Evolutionary conservation across 2,113 vertebrate species (phyloP).

Genomic region (Shinisaurus crocodilurus): DNA sequence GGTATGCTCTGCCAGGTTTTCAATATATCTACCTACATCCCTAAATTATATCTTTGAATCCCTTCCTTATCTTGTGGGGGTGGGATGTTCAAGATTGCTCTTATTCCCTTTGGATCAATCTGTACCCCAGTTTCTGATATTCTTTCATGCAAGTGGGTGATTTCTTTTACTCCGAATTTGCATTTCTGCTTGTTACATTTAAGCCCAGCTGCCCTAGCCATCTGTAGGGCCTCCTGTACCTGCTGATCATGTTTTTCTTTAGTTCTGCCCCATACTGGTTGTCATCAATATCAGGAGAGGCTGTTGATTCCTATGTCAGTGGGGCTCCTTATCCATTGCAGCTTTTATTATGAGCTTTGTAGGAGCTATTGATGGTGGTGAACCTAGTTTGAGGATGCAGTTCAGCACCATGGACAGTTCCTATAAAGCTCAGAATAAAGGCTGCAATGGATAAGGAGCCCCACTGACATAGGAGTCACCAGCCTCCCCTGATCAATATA

Average conservation of each 20-base stretch:
- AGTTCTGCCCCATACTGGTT: neutral
- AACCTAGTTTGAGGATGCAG: too few species aligned
- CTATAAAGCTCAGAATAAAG: too few species aligned
- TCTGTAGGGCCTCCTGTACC: neutral
- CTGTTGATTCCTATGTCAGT: too few species aligned
- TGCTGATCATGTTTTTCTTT: neutral
- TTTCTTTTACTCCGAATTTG: neutral
- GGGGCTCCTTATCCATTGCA: too few species aligned
- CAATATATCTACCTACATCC: neutral
- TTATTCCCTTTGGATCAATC: neutral
- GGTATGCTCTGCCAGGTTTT: neutral
- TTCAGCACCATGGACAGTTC: too few species aligned
- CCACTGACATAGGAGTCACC: too few species aligned
- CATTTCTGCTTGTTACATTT: neutral
- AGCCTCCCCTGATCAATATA: neutral
- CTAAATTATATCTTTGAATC: neutral
- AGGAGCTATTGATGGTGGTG: too few species aligned
- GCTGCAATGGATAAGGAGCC: too few species aligned
- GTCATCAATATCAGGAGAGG: too few species aligned
- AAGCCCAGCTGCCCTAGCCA: neutral
- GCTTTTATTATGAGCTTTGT: too few species aligned
- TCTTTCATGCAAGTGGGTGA: neutral
- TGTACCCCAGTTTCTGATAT: neutral
- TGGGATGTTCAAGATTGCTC: neutral
- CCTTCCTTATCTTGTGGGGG: neutral